These are phyloP conservation scores for Drosophila mettleri DNA, from an alignment of 2,888 invertebrate genomes.

Conservation along the genomic window DNA sequence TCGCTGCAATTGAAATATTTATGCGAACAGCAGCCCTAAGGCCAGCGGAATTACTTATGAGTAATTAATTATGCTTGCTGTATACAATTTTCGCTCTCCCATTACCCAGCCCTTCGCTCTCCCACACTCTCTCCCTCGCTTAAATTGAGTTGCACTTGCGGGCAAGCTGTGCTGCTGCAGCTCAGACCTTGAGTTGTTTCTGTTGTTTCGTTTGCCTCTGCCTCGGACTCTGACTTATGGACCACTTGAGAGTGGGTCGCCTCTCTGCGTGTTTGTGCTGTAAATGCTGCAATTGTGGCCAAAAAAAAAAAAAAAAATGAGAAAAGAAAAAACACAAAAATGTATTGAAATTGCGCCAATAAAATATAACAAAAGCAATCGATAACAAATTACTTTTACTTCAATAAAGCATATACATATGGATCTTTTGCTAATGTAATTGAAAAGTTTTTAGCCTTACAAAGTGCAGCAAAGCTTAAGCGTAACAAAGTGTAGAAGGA, in stretches of 20 bases:
- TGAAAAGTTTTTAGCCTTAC: not conserved
- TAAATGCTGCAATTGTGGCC: constrained; percentile 43
- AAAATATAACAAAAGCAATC: constrained; percentile 35
- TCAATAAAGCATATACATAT: not conserved
- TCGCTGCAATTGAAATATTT: constrained; percentile 67
- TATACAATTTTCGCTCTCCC: constrained; percentile 24
- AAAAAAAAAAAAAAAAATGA: not conserved
- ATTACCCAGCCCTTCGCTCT: not conserved
- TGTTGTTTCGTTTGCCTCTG: constrained; percentile 14
- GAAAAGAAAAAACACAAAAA: not conserved
- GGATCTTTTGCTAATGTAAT: constrained; percentile 3
- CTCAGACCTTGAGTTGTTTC: constrained; percentile 49
- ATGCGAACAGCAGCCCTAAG: constrained; percentile 55
- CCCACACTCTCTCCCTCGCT: not conserved
- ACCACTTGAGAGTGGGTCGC: constrained; percentile 32
- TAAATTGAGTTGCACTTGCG: constrained; percentile 54
- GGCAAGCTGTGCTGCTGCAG: constrained; percentile 21
- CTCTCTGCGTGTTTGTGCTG: constrained; percentile 40
- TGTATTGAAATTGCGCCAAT: constrained; percentile 43
- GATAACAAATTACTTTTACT: constrained; percentile 1
- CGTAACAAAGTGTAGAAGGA: not conserved
- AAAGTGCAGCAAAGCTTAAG: not conserved
- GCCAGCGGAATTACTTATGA: constrained; percentile 71
- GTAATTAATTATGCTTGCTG: constrained; percentile 77
- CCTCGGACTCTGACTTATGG: constrained; percentile 52